Evolutionary conservation across 2,113 vertebrate species (phyloP), one percentile per base, ranked within the genome.

Genomic region (Calonectris borealis): DNA sequence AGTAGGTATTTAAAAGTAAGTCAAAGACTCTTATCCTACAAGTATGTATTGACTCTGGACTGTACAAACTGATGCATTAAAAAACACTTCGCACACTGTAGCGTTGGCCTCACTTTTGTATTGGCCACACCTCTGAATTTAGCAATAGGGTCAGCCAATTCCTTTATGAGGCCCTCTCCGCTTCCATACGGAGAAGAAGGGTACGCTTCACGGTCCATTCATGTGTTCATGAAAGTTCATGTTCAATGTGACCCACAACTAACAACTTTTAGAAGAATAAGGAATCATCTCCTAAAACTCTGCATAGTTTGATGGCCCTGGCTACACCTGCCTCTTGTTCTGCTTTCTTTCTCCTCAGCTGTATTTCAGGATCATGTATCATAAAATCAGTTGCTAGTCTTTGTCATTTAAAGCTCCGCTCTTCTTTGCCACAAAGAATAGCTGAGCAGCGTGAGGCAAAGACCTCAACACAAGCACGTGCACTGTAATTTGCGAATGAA

Each of bases 341-440:
- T 55, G 57, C 69, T 70, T 92, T 55, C 86, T 46, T 70, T 55
- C 79, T 79, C 68, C 14, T 54, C 90, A 92, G 82, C 27, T 95
- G 34, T 83, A 70, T 88, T 88, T 91, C 94, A 79, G 62, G 71
- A 80, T 68, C 40, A 20, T 5, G 17, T 86, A 64, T 58, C 73
- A 58, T 25, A 76, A 86, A 94, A 89, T 83, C 91, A 91, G 60
- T 44, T 68, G 32, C 81, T 83, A 88, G 82, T 44, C 76, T 85
- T 4, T 85, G 86, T 69, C 58, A 88, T 90, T 94, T 95, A 86
- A 81, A 81, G 55, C 73, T 90, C 60, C 68, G 32, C 44, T 83
- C 55, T 90, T 82, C 93, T 75, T 91, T 94, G 82, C 31, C 79
- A 61, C 55, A 81, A 93, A 90, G 88, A 79, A 94, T 16, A 96